Base-by-base conservation (phyloP, 1,140 invertebrate species). In the Drosophila sulfurigaster region DNA sequence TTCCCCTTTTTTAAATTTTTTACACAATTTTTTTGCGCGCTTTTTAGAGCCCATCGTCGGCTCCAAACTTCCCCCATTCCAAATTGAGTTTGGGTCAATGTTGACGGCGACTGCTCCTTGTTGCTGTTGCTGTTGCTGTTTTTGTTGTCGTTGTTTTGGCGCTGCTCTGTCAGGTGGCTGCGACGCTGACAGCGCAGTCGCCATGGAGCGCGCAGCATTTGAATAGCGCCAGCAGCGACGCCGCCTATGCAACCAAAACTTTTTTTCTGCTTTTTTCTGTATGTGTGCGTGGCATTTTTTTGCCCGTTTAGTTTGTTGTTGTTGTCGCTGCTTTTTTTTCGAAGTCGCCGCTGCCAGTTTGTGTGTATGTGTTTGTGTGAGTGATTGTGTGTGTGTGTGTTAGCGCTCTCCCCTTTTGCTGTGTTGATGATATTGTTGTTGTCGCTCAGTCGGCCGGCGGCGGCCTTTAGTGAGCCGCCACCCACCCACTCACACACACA, bases 21-120 rank as follows among this genome's bases (percentile, higher is more conserved):
- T 77, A 59, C 57, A 82, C 78, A 79, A 76, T 80, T 77, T 79
- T 86, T 89, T 89, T 89, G 81, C 86, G 85, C 80, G 81, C 89
- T 89, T 89, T 89, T 89, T 89, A 89, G 85, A 83, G 74, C 63
- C 77, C 82, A 79, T 75, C 52, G 48, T 59, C 43, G 63, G 63
- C 63, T 67, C 48, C 78, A 69, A 60, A 67, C 74, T 78, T 63
- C 48, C 63, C 64, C 30, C 71, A 75, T 43, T 56, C 65, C 68
- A 43, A 79, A 73, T 80, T 79, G 83, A 88, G 83, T 87, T 88
- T 89, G 85, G 85, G 85, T 89, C 85, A 89, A 89, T 89, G 85
- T 89, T 89, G 85, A 83, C 82, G 56, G 75, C 75, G 45, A 69
- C 64, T 59, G 72, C 43, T 76, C 54, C 41, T 64, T 67, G 64